phyloP scores from a whole-genome alignment of 2,797 vertebrate genomes.

The Sternarchorhynchus goeldii region DNA sequence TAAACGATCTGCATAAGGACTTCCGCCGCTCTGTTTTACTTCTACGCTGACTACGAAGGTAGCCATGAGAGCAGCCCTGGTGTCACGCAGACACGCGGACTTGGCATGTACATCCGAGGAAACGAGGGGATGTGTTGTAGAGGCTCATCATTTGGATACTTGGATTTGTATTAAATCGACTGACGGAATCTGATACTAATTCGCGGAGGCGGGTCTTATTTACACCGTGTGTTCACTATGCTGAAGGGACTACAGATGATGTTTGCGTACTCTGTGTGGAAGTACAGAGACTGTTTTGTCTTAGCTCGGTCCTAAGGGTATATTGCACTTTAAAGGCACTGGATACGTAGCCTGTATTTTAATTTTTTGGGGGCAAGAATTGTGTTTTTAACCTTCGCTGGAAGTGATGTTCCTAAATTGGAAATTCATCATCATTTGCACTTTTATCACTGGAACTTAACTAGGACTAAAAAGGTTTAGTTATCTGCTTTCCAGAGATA shows the following conservation, averaged over 20 bases:
- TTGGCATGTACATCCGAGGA: constrained; percentile 61
- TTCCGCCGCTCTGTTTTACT: constrained; percentile 72
- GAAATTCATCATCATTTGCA: constrained; percentile 64
- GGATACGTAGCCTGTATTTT: constrained; percentile 36
- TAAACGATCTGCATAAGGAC: constrained; percentile 73
- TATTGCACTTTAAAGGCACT: constrained; percentile 51
- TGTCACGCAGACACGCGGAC: constrained; percentile 53
- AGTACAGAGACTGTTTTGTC: constrained; percentile 64
- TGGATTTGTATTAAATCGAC: constrained; percentile 52
- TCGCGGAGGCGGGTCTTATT: constrained; percentile 70
- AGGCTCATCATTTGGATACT: constrained; percentile 21
- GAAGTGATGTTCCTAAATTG: constrained; percentile 55
- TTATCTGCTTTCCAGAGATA: constrained; percentile 5
- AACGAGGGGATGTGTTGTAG: constrained; percentile 18
- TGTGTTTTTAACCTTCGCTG: constrained; percentile 24
- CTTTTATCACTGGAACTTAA: constrained; percentile 55
- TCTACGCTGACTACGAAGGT: constrained; percentile 65
- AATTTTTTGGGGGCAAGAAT: constrained; percentile 40
- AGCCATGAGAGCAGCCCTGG: constrained; percentile 60
- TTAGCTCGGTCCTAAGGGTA: constrained; percentile 59
- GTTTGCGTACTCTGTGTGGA: constrained; percentile 73
- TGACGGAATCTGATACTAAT: constrained; percentile 65
- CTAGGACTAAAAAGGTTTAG: constrained; percentile 6
- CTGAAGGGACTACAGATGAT: constrained; percentile 61
- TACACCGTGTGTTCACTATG: constrained; percentile 64